These are phyloP conservation scores for Pan troglodytes DNA, from an alignment of 2,113 vertebrate species.

Conservation along the genomic window NHGRI_mPanTro3-v2.1_pri NC_086015.1:104916501-104917000, in stretches of 20 bases:
- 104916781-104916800: not conserved
- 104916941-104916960: not conserved
- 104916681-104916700: not conserved
- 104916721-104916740: constrained; percentile 18
- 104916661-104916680: not conserved
- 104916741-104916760: not conserved
- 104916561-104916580: not conserved
- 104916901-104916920: too few relatives aligned
- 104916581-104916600: not conserved
- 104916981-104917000: not conserved
- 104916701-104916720: not conserved
- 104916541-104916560: not conserved
- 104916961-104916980: not conserved
- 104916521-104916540: not conserved
- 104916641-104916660: not conserved
- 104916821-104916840: too few relatives aligned
- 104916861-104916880: too few relatives aligned
- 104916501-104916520: not conserved
- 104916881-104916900: too few relatives aligned
- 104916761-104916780: not conserved
- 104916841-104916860: too few relatives aligned
- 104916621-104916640: not conserved
- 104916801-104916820: too few relatives aligned
- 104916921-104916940: not conserved
- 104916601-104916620: constrained; percentile 9